A percentile compares a stretch with the other conserved stretches of the same genome.
These are phyloP conservation scores for Nebria brevicollis DNA, from an alignment of 2,888 invertebrate species.

Conservation along the genomic window DNA sequence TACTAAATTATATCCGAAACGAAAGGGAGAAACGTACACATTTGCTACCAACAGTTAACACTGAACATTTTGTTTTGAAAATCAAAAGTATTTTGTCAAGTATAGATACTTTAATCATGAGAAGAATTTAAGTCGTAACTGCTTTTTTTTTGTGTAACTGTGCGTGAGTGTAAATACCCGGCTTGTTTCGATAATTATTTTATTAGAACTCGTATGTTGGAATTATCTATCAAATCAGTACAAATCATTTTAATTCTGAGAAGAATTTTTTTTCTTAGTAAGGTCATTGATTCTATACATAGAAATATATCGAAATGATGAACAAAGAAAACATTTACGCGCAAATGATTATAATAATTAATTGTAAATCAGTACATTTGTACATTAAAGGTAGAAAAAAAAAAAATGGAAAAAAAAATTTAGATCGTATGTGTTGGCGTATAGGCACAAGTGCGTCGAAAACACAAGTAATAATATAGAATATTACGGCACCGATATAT, in stretches of 20 bases:
- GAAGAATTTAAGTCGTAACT: conserved; percentile 34
- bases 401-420: not conserved
- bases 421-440: not conserved
- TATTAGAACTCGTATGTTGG: conserved; percentile 33
- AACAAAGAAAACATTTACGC: not conserved
- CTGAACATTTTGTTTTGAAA: not conserved
- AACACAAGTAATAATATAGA: not conserved
- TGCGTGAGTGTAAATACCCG: conserved; percentile 40
- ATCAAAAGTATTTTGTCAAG: not conserved
- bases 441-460: not conserved
- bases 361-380: not conserved
- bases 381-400: not conserved
- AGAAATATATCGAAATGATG: not conserved
- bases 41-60: no score
- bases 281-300: not conserved
- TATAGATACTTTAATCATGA: conserved; percentile 1
- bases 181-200: conserved; percentile 45
- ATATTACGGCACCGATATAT: not conserved
- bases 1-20: not conserved
- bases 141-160: conserved; percentile 31
- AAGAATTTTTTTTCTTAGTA: not conserved
- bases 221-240: conserved; percentile 42
- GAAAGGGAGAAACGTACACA: not conserved
- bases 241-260: conserved; percentile 4
- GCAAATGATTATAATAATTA: no score